These are phyloP conservation scores for Apocrypta bakeri DNA, from an alignment of 1,140 invertebrate genomes.

Conservation along the genomic window DNA sequence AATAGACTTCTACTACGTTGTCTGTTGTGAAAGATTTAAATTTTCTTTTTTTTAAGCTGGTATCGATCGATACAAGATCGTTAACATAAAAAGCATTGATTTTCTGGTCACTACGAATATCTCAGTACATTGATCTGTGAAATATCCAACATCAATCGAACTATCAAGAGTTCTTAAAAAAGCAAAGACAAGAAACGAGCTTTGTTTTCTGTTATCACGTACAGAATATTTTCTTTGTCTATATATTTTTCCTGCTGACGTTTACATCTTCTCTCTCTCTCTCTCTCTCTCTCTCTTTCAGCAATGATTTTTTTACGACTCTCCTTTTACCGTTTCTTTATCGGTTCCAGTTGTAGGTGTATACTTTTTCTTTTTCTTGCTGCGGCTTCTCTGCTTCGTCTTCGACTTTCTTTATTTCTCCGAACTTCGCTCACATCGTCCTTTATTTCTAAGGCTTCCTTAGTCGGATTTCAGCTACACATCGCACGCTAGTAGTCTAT, in stretches of 20 bases:
- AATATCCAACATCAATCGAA: no score
- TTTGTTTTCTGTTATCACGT: constrained; percentile 4
- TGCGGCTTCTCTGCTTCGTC: background rate
- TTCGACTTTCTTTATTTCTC: background rate
- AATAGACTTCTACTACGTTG: background rate
- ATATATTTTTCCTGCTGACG: background rate
- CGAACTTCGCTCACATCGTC: background rate
- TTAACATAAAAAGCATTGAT: no score
- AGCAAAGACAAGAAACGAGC: background rate
- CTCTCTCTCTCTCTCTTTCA: no score
- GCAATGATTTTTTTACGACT: constrained; percentile 7
- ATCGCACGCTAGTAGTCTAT: background rate
- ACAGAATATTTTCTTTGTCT: background rate
- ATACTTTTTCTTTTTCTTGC: background rate
- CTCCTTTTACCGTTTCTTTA: constrained; percentile 5
- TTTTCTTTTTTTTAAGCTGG: no score
- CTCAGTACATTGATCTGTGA: no score
- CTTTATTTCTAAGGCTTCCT: constrained; percentile 4
- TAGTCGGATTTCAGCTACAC: background rate
- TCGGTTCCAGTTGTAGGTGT: background rate
- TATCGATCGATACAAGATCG: no score
- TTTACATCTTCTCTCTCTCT: background rate
- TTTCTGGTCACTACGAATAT: no score
- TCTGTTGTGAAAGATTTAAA: no score
- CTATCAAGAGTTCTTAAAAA: background rate